Base-by-base conservation (phyloP, 2,888 invertebrate genomes). In the Lottia gigantea region DNA sequence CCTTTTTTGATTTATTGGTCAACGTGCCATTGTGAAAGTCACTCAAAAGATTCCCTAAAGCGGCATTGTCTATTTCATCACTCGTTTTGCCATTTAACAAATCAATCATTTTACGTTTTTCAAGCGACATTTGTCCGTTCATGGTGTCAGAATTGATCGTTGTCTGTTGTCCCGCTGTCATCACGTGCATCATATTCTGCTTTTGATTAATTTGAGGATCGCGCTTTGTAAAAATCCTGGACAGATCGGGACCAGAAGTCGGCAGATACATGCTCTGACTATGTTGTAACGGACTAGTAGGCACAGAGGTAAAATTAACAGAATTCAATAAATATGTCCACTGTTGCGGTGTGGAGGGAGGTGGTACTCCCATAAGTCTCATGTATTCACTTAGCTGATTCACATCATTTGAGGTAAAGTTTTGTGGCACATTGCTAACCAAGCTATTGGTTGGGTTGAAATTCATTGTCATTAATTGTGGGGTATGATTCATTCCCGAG, bases 311-410 rank as follows among this genome's bases (percentile, higher is more conserved):
- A 62, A 75, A 67, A 66, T 72, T 78, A 47, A 82, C 68, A 62
- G 74, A 76, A 64, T 78, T 79, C 40, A 84, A 71, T 61, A 82
- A 77, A 63, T 76, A 81, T 45, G 82, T 78, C 80, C 82, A 80
- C 67, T 82, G 81, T 68, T 82, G 82, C 6, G 74, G 71, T 40
- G 76, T 79, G 26, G 78, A 69, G 2, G 82, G 80, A 15, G 75
- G 78, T n/a, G 79, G 78, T 12, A 82, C 73, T 2, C 83, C 80
- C 72, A 82, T 71, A 79, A 81, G 79, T 45, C 78, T 72, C 83
- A 82, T 83, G 70, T 83, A 83, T 31, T 82, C 79, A 68, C 74
- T 72, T 62, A 77, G 73, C 67, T 74, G 73, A 55, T 66, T 69
- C 46, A 72, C 61, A 46, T 77, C 77, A 45, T 71, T 71, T 11